Percentiles rank a stretch among this genome's conserved stretches.
Evolutionary conservation across 2,888 invertebrate species (phyloP).

Genomic region (Mongoloraphidia duomilia): DNA sequence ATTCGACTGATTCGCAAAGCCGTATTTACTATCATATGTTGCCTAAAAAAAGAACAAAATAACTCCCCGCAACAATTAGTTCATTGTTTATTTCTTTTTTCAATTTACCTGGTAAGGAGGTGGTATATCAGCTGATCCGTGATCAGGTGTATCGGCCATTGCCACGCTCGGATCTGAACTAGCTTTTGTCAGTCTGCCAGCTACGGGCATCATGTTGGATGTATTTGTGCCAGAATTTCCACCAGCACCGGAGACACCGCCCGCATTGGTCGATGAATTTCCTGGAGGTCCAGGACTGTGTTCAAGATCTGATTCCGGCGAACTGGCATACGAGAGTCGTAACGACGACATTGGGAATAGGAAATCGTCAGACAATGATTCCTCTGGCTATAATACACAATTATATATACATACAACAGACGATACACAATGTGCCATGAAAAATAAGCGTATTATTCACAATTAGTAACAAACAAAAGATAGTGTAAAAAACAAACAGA

Average conservation of each 20-base stretch:
- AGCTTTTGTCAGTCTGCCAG: conserved; percentile 48
- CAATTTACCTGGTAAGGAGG: conserved; percentile 73
- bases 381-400: conserved; percentile 63
- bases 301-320: conserved; percentile 90
- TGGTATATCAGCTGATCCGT: conserved; percentile 55
- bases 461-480: conserved; percentile 15
- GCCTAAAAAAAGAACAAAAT: conserved; percentile 10
- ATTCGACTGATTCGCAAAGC: conserved; percentile 34
- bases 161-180: conserved; percentile 85
- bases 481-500: conserved; percentile 7
- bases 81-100: no score
- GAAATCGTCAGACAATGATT: conserved; percentile 95
- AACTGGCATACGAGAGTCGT: conserved; percentile 88
- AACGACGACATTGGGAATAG: conserved; percentile 95
- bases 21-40: conserved; percentile 44
- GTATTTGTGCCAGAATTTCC: conserved; percentile 24
- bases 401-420: conserved; percentile 15
- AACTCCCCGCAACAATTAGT: no score
- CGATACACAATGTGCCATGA: conserved; percentile 21
- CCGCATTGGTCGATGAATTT: conserved; percentile 28
- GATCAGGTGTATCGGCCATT: conserved; percentile 76
- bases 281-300: conserved; percentile 59
- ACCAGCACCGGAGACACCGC: conserved; percentile 43
- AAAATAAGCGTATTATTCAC: conserved; percentile 24
- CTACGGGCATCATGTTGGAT: background rate